These are phyloP conservation scores for Metallyticus violacea DNA, from an alignment of 2,888 invertebrate species.

Conservation along the genomic window DNA sequence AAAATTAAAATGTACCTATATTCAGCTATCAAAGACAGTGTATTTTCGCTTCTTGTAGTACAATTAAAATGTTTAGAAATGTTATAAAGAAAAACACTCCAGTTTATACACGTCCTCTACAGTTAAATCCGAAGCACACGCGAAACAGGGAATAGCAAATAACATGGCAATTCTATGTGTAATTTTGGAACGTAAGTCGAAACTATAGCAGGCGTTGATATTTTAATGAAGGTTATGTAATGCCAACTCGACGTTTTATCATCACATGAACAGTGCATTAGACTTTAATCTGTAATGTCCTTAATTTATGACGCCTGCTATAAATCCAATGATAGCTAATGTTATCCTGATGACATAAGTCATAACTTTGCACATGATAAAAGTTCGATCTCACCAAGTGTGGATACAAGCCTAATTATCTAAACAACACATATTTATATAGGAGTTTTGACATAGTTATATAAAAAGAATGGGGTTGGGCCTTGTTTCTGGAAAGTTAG, in stretches of 20 bases:
- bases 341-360: background rate
- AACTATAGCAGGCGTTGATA: background rate
- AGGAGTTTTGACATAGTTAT: background rate
- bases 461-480: constrained; percentile 1
- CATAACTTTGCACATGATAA: background rate
- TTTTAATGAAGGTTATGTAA: background rate
- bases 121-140: background rate
- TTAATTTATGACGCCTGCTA: background rate
- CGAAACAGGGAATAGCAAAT: too few relatives aligned
- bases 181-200: too few relatives aligned
- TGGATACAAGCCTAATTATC: background rate
- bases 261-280: background rate
- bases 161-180: background rate
- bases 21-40: background rate
- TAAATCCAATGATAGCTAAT: background rate
- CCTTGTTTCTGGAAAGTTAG: constrained; percentile 46
- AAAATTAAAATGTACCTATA: too few relatives aligned
- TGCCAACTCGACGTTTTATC: too few relatives aligned
- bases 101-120: background rate
- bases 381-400: background rate
- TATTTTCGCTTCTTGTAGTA: background rate
- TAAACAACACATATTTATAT: background rate
- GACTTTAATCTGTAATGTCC: background rate
- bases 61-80: background rate
- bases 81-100: background rate